phyloP scores from a whole-genome alignment of 1,140 invertebrate species.

The Oryzaephilus surinamensis region DNA sequence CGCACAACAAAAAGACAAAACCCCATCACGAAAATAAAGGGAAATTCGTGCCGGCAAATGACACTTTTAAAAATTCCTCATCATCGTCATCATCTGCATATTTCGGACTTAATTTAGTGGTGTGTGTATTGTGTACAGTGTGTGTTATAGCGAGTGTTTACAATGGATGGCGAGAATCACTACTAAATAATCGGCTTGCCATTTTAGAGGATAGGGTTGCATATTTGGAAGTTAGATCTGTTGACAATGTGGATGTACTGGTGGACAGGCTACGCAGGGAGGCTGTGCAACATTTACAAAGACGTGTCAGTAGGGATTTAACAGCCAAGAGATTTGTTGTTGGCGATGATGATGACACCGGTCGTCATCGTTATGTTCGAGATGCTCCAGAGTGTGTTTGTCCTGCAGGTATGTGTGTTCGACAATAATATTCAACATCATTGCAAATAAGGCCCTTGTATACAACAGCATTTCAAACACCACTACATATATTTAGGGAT shows the following conservation, averaged over 20 bases:
- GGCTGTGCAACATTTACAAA: slow-evolving; percentile 19
- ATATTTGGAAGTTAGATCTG: slow-evolving; percentile 18
- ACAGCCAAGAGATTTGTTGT: slow-evolving; percentile 1
- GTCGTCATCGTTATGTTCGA: slow-evolving; percentile 13
- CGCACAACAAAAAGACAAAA: neutral
- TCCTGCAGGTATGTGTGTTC: slow-evolving; percentile 36
- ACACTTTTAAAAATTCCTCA: no score
- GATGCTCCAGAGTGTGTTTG: slow-evolving; percentile 34
- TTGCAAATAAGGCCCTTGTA: no score
- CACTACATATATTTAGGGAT: no score
- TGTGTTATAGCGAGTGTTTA: slow-evolving; percentile 32
- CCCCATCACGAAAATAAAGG: slow-evolving; percentile 1
- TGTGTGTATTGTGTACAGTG: slow-evolving; percentile 34
- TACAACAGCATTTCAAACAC: no score
- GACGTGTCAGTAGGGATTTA: slow-evolving; percentile 25
- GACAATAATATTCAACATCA: no score
- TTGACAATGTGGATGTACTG: slow-evolving; percentile 21
- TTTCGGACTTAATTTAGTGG: slow-evolving; percentile 25
- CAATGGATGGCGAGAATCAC: slow-evolving; percentile 25
- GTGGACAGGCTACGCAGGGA: slow-evolving; percentile 26
- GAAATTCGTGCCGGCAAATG: neutral
- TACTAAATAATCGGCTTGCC: slow-evolving; percentile 21
- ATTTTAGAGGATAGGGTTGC: slow-evolving; percentile 27
- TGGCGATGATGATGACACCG: neutral
- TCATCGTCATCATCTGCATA: no score